These are phyloP conservation scores for Urechis unicinctus DNA, from an alignment of 2,888 invertebrate species.

Conservation along the genomic window DNA sequence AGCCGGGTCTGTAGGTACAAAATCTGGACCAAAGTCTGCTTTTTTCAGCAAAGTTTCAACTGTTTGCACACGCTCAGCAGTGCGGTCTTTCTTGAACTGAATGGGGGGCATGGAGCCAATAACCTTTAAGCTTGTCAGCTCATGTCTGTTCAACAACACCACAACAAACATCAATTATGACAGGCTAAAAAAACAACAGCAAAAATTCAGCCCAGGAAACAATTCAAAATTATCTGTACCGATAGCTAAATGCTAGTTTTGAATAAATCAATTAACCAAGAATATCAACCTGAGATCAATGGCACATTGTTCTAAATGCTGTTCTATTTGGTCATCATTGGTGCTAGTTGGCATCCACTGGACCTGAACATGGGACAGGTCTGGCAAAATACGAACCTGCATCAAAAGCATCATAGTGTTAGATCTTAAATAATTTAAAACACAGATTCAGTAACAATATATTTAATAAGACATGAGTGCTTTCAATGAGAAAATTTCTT, in stretches of 20 bases:
- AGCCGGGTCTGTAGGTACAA: slow-evolving; percentile 5
- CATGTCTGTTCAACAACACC: slow-evolving; percentile 21
- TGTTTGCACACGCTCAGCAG: slow-evolving; percentile 11
- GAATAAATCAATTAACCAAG: no score
- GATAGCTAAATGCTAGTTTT: no score
- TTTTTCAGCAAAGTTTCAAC: slow-evolving; percentile 22
- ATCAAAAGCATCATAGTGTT: no score
- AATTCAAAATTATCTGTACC: no score
- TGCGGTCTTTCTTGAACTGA: slow-evolving; percentile 25
- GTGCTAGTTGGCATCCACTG: slow-evolving; percentile 23
- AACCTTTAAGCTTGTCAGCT: slow-evolving; percentile 22
- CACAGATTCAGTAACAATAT: no score
- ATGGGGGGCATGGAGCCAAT: slow-evolving; percentile 26
- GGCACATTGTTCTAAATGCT: slow-evolving; percentile 16
- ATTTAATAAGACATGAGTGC: no score
- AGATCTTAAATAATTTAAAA: no score
- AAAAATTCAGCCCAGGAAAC: no score
- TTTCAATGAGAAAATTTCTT: no score
- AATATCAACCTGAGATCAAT: slow-evolving; percentile 7
- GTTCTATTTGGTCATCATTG: slow-evolving; percentile 18
- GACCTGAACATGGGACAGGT: slow-evolving; percentile 24
- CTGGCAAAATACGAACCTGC: slow-evolving; percentile 26
- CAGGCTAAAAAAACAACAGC: no score
- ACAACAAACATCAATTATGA: no score
- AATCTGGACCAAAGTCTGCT: slow-evolving; percentile 29